These are phyloP conservation scores for Amphiprion percula DNA, from an alignment of 2,113 vertebrate species.

Conservation along the genomic window DNA sequence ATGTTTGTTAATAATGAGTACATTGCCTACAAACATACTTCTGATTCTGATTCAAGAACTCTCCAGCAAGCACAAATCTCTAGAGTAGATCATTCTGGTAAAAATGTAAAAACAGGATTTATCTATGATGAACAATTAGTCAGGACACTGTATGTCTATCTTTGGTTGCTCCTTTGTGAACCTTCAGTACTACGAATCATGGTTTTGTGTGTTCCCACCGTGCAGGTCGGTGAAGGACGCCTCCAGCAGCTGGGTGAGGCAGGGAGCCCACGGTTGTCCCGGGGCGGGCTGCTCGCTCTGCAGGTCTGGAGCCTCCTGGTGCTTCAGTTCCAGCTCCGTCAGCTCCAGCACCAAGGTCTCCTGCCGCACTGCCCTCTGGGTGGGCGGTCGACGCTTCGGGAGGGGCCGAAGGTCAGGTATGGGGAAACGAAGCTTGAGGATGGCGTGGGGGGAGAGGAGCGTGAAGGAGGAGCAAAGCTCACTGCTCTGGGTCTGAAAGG, in stretches of 20 bases:
- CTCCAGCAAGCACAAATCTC: too few relatives aligned
- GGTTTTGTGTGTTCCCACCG: constrained; percentile 75
- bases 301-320: constrained; percentile 82
- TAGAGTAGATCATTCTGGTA: too few relatives aligned
- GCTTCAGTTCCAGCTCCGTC: constrained; percentile 85
- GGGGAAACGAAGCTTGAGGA: constrained; percentile 89
- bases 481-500: constrained; percentile 59
- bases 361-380: constrained; percentile 82
- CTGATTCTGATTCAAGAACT: too few relatives aligned
- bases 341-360: constrained; percentile 89
- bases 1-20: too few relatives aligned
- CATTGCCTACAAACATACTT: too few relatives aligned
- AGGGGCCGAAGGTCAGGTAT: constrained; percentile 88
- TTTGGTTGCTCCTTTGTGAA: too few relatives aligned
- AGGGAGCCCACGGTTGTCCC: constrained; percentile 62
- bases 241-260: constrained; percentile 83
- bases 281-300: constrained; percentile 63
- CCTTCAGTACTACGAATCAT: background rate
- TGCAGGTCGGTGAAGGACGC: constrained; percentile 90
- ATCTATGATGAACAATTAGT: too few relatives aligned
- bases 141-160: too few relatives aligned
- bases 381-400: constrained; percentile 82
- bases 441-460: constrained; percentile 85
- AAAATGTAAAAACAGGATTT: too few relatives aligned
- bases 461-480: constrained; percentile 83